Evolutionary conservation across 2,888 invertebrate genomes (phyloP), one percentile per base, ranked within the genome.

Genomic region (Polydrusus cervinus): DNA sequence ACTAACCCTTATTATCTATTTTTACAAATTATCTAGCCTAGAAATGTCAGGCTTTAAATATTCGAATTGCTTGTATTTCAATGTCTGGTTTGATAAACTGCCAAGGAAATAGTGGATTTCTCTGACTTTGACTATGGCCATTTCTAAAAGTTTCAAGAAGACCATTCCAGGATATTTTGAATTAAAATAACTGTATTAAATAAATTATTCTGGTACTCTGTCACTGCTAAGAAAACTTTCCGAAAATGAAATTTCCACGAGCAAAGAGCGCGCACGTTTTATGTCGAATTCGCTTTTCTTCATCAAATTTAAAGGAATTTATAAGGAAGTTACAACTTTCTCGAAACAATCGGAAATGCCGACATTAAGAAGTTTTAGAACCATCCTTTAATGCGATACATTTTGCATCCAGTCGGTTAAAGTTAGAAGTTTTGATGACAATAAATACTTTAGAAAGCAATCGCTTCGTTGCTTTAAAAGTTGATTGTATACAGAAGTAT

Each of bases 301-400:
- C 51, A 62, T 70, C 70, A 62, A 70, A 70, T 61, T 62, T 61
- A 40, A 51, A 49, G 62, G 61, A 70, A 51, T 62, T 70, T 62
- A 34, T 49, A 70, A 62, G 51, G 61, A 70, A 70, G 62, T 70
- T 70, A 70, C 62, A 70, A 70, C 62, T 70, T 70, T 62, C 43
- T 8, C 62, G 51, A 70, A 62, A 70, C 70, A 70, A 70, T 62
- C 70, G 62, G 69, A 62, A 70, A 70, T 20, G 70, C 11, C 40
- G 62, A 51, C 62, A 62, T 62, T 70, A 62, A 62, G 62, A 20
- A 70, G 70, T 70, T 53, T 61, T 13, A 10, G 11, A 13, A 11
- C 49, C 40, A 40, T 64, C 53, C 40, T 40, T 43, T 40, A 30
- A 45, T 9, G 55, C 64, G 71, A 71, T 71, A 61, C 38, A 53